phyloP scores from a whole-genome alignment of 1,140 invertebrate species.

The Eueides isabella region DNA sequence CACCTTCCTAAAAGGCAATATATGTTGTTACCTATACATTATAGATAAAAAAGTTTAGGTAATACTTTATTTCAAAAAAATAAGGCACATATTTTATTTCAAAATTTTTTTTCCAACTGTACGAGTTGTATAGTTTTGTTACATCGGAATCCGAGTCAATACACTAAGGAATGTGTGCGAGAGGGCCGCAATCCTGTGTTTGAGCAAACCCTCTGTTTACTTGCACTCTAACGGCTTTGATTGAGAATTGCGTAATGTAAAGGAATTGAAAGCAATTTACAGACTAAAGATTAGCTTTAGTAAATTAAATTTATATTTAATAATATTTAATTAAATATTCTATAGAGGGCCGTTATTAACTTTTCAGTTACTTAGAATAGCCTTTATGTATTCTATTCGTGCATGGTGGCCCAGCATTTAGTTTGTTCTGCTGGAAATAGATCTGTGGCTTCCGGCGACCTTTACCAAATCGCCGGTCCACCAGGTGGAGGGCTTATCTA shows the following conservation, averaged over 20 bases:
- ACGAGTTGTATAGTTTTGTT: slow-evolving; percentile 41
- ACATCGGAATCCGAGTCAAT: slow-evolving; percentile 60
- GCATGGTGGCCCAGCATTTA: neutral
- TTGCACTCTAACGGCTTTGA: slow-evolving; percentile 28
- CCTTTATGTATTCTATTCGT: neutral
- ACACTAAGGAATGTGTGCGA: slow-evolving; percentile 59
- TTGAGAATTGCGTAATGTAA: slow-evolving; percentile 22
- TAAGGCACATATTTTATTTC: neutral
- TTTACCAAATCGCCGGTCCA: no score
- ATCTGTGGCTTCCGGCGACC: no score
- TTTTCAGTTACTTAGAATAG: neutral
- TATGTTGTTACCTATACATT: no score
- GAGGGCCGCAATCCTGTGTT: slow-evolving; percentile 23
- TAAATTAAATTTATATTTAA: neutral
- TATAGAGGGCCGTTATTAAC: neutral
- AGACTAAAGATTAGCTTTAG: neutral
- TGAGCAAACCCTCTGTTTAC: slow-evolving; percentile 29
- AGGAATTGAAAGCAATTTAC: slow-evolving; percentile 1
- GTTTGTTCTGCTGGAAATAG: no score
- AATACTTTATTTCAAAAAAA: no score
- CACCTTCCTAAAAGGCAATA: no score
- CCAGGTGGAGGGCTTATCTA: no score
- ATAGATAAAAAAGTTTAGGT: no score
- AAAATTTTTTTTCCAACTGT: slow-evolving; percentile 36
- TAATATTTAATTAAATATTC: neutral